Percentiles rank a stretch among this genome's conserved stretches.
Evolutionary conservation across 2,113 vertebrate species (phyloP).

Genomic region (Indicator maculatus): DNA sequence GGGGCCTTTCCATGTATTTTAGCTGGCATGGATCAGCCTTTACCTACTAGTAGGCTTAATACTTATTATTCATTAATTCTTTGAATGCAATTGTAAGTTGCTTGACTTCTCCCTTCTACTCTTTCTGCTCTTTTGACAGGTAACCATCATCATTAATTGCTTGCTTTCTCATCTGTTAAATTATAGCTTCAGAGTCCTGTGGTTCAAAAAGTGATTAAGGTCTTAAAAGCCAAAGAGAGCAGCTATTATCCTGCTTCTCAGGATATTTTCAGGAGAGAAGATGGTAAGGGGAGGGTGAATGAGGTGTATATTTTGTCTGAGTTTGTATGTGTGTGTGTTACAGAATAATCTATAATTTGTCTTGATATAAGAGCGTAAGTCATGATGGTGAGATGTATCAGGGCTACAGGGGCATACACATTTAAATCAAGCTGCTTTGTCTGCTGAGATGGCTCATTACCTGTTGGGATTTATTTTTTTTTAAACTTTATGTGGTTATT

Average conservation of each 20-base stretch:
- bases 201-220: conserved; percentile 76
- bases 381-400: not conserved
- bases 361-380: not conserved
- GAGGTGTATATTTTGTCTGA: not conserved
- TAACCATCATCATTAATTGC: not conserved
- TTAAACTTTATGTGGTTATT: too few relatives aligned
- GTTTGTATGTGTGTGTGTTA: not conserved
- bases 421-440: not conserved
- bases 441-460: not conserved
- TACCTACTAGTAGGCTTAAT: not conserved
- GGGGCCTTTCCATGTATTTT: not conserved
- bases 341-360: not conserved
- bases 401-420: not conserved
- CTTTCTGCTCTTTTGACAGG: not conserved
- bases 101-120: not conserved
- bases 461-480: too few relatives aligned
- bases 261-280: conserved; percentile 71
- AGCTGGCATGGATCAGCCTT: not conserved
- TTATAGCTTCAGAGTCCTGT: conserved; percentile 77
- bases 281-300: conserved; percentile 64
- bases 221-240: conserved; percentile 81
- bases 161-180: not conserved
- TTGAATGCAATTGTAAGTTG: not conserved
- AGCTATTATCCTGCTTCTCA: conserved; percentile 82
- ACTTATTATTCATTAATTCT: not conserved